Conservation (phyloP, 2,113 vertebrate species). For the Corvus cornix region DNA sequence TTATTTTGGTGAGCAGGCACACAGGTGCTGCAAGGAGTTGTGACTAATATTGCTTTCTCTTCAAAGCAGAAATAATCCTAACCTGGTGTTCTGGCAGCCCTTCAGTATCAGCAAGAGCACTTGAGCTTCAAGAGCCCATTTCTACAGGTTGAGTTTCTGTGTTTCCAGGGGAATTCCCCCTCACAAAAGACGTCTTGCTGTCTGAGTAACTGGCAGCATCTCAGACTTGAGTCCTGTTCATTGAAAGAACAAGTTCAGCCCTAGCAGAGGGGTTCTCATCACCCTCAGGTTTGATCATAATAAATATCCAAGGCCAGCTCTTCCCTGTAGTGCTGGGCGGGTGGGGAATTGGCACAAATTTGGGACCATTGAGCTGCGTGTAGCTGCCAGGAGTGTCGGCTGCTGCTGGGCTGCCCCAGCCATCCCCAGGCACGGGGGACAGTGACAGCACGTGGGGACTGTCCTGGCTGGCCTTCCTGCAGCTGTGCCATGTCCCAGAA, state of each 20-base stretch:
- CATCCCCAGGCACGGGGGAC: neutral
- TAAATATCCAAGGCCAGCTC: neutral
- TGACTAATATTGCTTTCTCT: neutral
- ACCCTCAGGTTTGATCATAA: neutral
- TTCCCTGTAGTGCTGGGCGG: neutral
- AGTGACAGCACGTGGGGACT: neutral
- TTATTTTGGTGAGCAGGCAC: neutral
- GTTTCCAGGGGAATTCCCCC: neutral
- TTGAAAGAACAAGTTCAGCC: neutral
- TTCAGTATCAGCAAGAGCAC: neutral
- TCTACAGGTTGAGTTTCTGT: neutral
- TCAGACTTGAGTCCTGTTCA: neutral
- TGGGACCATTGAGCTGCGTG: neutral
- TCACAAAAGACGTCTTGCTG: neutral
- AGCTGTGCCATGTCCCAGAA: neutral
- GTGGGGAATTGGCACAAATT: neutral
- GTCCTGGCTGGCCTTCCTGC: neutral
- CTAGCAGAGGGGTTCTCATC: neutral
- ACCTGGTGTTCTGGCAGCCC: neutral
- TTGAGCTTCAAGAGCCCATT: neutral
- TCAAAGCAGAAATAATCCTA: neutral
- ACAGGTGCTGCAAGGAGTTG: neutral
- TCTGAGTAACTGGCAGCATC: neutral
- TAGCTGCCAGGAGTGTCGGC: neutral
- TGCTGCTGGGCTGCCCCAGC: neutral